Evolutionary conservation across 1,140 invertebrate species (phyloP), one percentile per base, ranked within the genome.

Genomic region (Temnothorax curvispinosus): DNA sequence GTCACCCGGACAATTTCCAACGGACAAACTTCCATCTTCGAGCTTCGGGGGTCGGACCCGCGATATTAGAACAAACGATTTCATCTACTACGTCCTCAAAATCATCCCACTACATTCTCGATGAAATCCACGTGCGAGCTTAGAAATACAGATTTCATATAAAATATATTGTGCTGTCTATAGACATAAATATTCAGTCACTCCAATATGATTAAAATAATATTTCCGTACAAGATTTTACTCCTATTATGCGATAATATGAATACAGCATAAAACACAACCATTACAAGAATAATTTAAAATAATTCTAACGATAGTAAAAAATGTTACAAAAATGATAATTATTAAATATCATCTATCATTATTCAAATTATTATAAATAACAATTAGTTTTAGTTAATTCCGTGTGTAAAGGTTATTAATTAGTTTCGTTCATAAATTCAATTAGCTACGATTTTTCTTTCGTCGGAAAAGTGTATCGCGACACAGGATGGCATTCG

Each of bases 41-140:
- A 84, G 78, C 77, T 86, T 81, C 78, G 78, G 56, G 78, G 74
- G 65, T 81, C 52, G 69, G 74, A 27, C 52, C 27, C 35, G 47
- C 58, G 69, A 81, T 88, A 88, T 88, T 88, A 88, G 87, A 88
- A 88, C 87, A 87, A 88, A 88, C 85, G 87, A 87, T 88, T 88
- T 88, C 87, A 88, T 88, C 72, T 85, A 65, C 74, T 60, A 54
- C 54, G 56, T 77, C 67, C 69, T 65, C 47, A 9, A 86, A 56
- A 71, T 81, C 54, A 52, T 56, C 21, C 54, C 8, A n/a, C 9
- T 27, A 52, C 65, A 69, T 58, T 32, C 38, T 32, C 4, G 52
- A 54, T 38, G 21, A 69, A 13, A 71, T 27, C 35, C 64, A 82
- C 44, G 64, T 35, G 65, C 44, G 44, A 71, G 41, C 13, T n/a